These are phyloP conservation scores for Homalodisca vitripennis DNA, from an alignment of 1,140 invertebrate genomes.

Conservation along the genomic window DNA sequence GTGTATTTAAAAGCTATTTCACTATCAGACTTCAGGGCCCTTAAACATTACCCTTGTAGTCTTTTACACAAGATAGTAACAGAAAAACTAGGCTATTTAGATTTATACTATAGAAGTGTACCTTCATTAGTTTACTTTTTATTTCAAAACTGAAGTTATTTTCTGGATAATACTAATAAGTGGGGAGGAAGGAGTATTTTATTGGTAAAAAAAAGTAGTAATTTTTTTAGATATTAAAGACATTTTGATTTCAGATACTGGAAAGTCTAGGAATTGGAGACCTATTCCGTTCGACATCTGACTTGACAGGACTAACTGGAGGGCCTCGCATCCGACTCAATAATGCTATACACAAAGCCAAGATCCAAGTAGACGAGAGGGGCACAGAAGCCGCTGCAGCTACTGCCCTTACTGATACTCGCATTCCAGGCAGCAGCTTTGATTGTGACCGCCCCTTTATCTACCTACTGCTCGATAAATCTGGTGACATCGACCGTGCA, in stretches of 20 bases:
- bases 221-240: background rate
- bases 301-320: slow-evolving; percentile 62
- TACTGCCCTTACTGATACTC: slow-evolving; percentile 76
- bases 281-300: slow-evolving; percentile 59
- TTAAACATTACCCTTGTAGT: too few relatives aligned
- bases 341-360: slow-evolving; percentile 72
- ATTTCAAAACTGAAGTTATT: too few relatives aligned
- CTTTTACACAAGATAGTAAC: too few relatives aligned
- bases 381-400: slow-evolving; percentile 76
- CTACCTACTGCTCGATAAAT: slow-evolving; percentile 75
- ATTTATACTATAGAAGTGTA: too few relatives aligned
- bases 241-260: slow-evolving; percentile 57
- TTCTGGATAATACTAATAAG: too few relatives aligned
- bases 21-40: too few relatives aligned
- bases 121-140: too few relatives aligned
- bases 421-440: slow-evolving; percentile 79
- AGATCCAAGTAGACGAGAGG: slow-evolving; percentile 77
- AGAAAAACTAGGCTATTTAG: too few relatives aligned
- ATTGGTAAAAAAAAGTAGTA: background rate
- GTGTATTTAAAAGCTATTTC: too few relatives aligned
- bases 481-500: slow-evolving; percentile 46
- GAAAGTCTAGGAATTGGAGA: slow-evolving; percentile 63
- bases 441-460: slow-evolving; percentile 84
- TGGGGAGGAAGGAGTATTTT: too few relatives aligned
- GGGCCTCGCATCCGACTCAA: slow-evolving; percentile 56